Evolutionary conservation across 2,888 invertebrate species (phyloP), one percentile per base, ranked within the genome.

Genomic region (Thyatira batis): DNA sequence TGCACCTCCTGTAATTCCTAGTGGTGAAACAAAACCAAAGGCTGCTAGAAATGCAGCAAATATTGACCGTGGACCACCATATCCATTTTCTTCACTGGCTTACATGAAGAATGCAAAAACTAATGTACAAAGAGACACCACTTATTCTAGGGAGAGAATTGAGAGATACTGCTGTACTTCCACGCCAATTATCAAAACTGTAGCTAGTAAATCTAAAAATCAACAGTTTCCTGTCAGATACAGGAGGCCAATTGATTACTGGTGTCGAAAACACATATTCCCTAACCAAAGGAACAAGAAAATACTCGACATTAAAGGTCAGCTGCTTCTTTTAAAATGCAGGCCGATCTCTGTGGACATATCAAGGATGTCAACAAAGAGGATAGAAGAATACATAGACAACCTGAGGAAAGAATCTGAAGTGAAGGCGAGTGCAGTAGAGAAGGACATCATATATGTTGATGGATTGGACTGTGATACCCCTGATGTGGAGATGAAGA

Each of bases 281-380:
- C 88, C 91, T 1, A 60, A 84, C 54, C 92, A 92, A 63, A 79
- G 91, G 57, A 82, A 87, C 20, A 92, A 91, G 67, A 76, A 78
- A 68, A 70, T 91, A 63, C 80, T 92, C 11, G 88, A 87, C 71
- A 53, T 92, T 49, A 86, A 86, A 52, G 85, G 80, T 44, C 94
- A 94, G 71, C 71, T 94, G 56, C 75, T 93, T 52, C 82, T 90
- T 52, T 73, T 93, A 28, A 87, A 92, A 53, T 93, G 93, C 72
- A 89, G 84, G 71, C 91, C 92, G 0, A 71, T 93, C 33, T 78
- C 86, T 45, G 93, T 93, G 3, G 69, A 84, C 20, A 57, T 93
- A 21, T 82, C 89, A 8, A 82, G 84, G 39, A 85, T 93, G 81
- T 89, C 89, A 3, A 55, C 75, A 27, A 71, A 87, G 33, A 84